phyloP scores from a whole-genome alignment of 2,888 invertebrate species.

The Ceratothoa steindachneri region DNA sequence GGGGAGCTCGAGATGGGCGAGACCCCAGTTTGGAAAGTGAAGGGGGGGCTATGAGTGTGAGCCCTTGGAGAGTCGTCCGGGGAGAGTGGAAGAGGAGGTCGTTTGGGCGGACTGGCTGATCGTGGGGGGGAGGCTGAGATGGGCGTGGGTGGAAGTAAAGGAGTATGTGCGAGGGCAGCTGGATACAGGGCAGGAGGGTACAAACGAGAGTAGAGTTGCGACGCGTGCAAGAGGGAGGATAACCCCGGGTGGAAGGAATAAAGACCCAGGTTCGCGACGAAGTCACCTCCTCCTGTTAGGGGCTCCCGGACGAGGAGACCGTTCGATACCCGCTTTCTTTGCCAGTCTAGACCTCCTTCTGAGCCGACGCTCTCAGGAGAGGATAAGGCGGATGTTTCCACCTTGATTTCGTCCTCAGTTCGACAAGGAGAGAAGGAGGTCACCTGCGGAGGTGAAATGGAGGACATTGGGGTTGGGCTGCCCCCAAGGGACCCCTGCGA shows the following conservation, averaged over 20 bases:
- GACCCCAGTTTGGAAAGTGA: slow-evolving; percentile 2
- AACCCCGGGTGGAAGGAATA: slow-evolving; percentile 43
- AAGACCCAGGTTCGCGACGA: slow-evolving; percentile 22
- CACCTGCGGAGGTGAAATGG: slow-evolving; percentile 33
- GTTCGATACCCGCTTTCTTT: neutral
- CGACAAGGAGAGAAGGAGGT: slow-evolving; percentile 34
- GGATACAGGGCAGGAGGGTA: slow-evolving; percentile 39
- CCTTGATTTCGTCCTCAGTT: slow-evolving; percentile 36
- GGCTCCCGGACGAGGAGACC: neutral
- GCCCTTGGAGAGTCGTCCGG: neutral
- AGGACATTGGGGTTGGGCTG: slow-evolving; percentile 4
- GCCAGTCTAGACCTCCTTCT: slow-evolving; percentile 34
- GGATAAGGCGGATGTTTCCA: slow-evolving; percentile 33
- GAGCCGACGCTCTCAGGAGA: slow-evolving; percentile 39
- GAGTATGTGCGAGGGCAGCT: slow-evolving; percentile 14
- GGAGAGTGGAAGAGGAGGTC: neutral
- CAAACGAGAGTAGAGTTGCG: slow-evolving; percentile 41
- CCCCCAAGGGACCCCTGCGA: slow-evolving; percentile 3
- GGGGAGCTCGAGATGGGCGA: slow-evolving; percentile 20
- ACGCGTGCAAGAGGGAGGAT: slow-evolving; percentile 45
- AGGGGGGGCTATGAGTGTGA: neutral
- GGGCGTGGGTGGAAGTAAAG: slow-evolving; percentile 9
- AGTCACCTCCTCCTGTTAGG: slow-evolving; percentile 7
- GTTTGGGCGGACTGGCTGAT: slow-evolving; percentile 13
- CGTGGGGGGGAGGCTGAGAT: slow-evolving; percentile 13